These are phyloP conservation scores for Masnerella sp. DNA, from an alignment of 2,888 invertebrate species.

Conservation along the genomic window DNA sequence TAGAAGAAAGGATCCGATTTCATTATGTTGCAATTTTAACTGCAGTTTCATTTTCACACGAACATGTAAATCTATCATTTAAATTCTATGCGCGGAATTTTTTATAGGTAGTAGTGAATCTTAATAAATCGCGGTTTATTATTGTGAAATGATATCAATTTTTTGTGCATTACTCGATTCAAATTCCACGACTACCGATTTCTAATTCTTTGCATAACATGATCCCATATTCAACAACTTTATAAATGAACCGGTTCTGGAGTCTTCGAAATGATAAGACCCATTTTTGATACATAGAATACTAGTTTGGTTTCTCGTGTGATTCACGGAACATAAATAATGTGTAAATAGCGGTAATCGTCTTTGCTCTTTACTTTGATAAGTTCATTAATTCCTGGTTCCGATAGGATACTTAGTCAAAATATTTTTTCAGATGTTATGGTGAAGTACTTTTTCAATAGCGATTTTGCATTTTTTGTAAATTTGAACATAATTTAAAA, in stretches of 20 bases:
- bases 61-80: no score
- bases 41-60: no score
- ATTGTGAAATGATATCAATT: not conserved
- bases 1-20: no score
- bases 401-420: no score
- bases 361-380: conserved; percentile 25
- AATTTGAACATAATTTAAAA: no score
- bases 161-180: not conserved
- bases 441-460: no score
- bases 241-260: conserved; percentile 48
- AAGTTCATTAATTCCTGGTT: conserved; percentile 14
- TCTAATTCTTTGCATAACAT: conserved; percentile 45
- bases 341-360: conserved; percentile 16
- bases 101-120: no score
- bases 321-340: conserved; percentile 24
- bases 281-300: conserved; percentile 18
- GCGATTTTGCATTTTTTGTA: no score
- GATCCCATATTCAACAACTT: conserved; percentile 43
- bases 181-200: conserved; percentile 36
- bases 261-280: conserved; percentile 39
- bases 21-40: no score
- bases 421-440: no score
- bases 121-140: no score
- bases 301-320: conserved; percentile 34
- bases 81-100: no score